Evolutionary conservation across 2,888 invertebrate species (phyloP), one percentile per base, ranked within the genome.

Genomic region (Euspilapteryx auroguttella): DNA sequence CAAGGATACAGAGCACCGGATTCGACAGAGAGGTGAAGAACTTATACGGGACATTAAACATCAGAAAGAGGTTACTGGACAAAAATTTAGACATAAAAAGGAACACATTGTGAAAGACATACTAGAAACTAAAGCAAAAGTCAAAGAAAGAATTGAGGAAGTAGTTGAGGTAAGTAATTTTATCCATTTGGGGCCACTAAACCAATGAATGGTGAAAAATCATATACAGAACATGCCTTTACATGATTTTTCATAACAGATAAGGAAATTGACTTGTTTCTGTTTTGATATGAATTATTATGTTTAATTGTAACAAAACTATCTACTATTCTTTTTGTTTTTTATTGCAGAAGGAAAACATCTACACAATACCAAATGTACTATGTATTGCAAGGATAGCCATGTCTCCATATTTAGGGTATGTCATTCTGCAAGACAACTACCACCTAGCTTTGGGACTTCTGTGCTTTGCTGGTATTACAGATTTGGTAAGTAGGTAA

Each of bases 331-430:
- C n/a, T n/a, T n/a, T n/a, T n/a, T n/a, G n/a, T n/a, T 31, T 33
- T 38, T 27, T 34, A 48, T 69, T 45, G 12, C 57, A 75, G 75
- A 83, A 76, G 82, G 96, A 97, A 76, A 94, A 95, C 62, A 82
- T 95, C 23, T 86, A 88, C 55, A 99, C 98, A 0, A 80, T 98
- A 42, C 98, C 98, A 8, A 98, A 98, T 66, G 73, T 92, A 26
- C 65, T 98, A 29, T 97, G 96, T 49, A 65, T 92, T 6, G 79
- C 87, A 12, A 81, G 98, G 44, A 95, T 97, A 44, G 66, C 82
- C 5, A 73, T 91, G 42, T 89, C 96, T 1, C 98, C 98, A 1
- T 86, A 89, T 48, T 77, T 98, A 36, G 94, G 94, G 13, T 90
- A 92, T 62, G 80, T 94, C 24, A 92, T 99, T 39, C 55, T 96